Evolutionary conservation across 2,113 vertebrate species (phyloP).

Genomic region (Salvator merianae): DNA sequence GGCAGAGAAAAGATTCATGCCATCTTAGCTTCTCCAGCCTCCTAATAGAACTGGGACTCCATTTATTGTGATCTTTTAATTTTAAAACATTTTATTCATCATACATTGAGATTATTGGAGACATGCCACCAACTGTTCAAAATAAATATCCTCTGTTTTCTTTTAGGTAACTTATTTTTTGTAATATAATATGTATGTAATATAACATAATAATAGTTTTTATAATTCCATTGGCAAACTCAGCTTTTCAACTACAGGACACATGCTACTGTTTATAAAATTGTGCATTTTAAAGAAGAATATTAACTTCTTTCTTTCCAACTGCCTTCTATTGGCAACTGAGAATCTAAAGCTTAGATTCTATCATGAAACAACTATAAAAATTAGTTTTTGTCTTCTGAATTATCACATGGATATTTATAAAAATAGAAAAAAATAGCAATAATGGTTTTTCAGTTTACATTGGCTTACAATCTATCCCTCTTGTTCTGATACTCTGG

Average conservation of each 20-base stretch:
- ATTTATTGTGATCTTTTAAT: too few species aligned
- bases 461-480: not conserved
- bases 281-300: not conserved
- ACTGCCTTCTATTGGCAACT: not conserved
- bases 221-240: not conserved
- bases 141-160: not conserved
- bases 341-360: not conserved
- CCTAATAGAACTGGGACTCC: too few species aligned
- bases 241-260: not conserved
- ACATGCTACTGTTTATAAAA: not conserved
- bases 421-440: not conserved
- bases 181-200: not conserved
- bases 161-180: not conserved
- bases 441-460: not conserved
- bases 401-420: not conserved
- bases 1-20: too few species aligned
- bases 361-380: not conserved
- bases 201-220: not conserved
- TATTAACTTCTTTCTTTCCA: not conserved
- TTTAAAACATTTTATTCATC: not conserved
- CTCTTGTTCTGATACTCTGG: not conserved
- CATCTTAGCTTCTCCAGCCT: too few species aligned
- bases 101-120: not conserved
- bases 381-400: not conserved
- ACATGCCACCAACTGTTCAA: not conserved